Evolutionary conservation across 2,113 vertebrate genomes (phyloP).

Genomic region (Cnemophilus loriae): DNA sequence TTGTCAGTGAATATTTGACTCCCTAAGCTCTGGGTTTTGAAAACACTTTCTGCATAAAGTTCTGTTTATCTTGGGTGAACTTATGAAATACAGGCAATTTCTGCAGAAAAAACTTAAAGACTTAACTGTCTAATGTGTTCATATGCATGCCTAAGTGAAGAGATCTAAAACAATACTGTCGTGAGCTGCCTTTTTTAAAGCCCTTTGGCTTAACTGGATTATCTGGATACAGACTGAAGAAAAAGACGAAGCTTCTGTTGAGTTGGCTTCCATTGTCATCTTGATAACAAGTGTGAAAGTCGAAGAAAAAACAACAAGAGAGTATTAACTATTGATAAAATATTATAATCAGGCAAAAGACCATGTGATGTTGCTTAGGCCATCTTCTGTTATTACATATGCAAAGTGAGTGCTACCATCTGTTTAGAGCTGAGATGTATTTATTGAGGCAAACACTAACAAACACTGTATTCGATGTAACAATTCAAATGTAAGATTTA

Average conservation of each 20-base stretch:
- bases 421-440: neutral
- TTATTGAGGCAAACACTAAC: neutral
- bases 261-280: neutral
- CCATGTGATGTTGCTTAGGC: neutral
- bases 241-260: neutral
- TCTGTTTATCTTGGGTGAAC: neutral
- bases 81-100: neutral
- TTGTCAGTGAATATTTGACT: neutral
- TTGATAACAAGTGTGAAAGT: neutral
- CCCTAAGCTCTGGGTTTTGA: neutral
- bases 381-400: neutral
- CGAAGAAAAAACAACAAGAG: neutral
- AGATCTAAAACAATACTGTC: neutral
- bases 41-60: neutral
- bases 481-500: neutral
- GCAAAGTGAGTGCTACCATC: neutral
- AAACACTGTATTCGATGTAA: neutral
- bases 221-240: neutral
- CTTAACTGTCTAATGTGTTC: neutral
- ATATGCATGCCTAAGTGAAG: neutral
- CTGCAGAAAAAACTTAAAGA: neutral
- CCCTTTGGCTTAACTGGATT: neutral
- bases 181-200: neutral
- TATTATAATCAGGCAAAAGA: neutral
- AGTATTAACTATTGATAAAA: neutral